Percentiles rank a stretch among this genome's conserved stretches.
phyloP scores from a whole-genome alignment of 2,888 invertebrate genomes.

The Adela reaumurella region DNA sequence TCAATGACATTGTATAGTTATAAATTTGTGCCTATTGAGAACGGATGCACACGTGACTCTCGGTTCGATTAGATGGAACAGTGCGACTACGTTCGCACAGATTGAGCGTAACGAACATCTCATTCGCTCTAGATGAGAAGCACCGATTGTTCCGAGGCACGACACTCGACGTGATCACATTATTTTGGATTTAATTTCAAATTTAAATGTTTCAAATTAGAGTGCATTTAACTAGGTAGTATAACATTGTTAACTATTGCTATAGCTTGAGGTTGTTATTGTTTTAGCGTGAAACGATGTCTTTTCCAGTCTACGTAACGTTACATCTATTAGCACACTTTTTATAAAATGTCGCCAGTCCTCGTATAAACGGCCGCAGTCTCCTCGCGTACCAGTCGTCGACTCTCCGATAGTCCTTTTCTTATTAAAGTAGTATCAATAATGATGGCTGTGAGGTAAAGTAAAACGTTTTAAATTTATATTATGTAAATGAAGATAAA shows the following conservation, averaged over 20 bases:
- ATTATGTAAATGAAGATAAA: slow-evolving; percentile 41
- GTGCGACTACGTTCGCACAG: too few relatives aligned
- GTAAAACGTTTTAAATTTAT: slow-evolving; percentile 54
- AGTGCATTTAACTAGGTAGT: slow-evolving; percentile 9
- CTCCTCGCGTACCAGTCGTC: slow-evolving; percentile 24
- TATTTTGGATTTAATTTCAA: neutral
- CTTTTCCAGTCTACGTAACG: slow-evolving; percentile 39
- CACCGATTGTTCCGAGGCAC: too few relatives aligned
- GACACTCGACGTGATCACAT: too few relatives aligned
- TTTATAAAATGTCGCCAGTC: slow-evolving; percentile 45
- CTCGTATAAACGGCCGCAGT: slow-evolving; percentile 52
- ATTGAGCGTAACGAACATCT: too few relatives aligned
- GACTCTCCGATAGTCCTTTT: slow-evolving; percentile 48
- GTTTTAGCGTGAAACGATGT: slow-evolving; percentile 51
- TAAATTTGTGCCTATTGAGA: too few relatives aligned
- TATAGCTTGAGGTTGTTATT: slow-evolving; percentile 57
- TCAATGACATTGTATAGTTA: too few relatives aligned
- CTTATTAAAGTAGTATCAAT: slow-evolving; percentile 54
- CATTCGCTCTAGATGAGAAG: too few relatives aligned
- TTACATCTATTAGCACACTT: slow-evolving; percentile 5
- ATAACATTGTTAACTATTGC: slow-evolving; percentile 58
- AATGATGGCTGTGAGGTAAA: slow-evolving; percentile 58
- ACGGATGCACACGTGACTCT: too few relatives aligned
- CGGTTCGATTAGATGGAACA: too few relatives aligned
- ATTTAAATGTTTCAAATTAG: neutral